Evolutionary conservation across 2,113 vertebrate genomes (phyloP).

Genomic region (Toxostoma redivivum): DNA sequence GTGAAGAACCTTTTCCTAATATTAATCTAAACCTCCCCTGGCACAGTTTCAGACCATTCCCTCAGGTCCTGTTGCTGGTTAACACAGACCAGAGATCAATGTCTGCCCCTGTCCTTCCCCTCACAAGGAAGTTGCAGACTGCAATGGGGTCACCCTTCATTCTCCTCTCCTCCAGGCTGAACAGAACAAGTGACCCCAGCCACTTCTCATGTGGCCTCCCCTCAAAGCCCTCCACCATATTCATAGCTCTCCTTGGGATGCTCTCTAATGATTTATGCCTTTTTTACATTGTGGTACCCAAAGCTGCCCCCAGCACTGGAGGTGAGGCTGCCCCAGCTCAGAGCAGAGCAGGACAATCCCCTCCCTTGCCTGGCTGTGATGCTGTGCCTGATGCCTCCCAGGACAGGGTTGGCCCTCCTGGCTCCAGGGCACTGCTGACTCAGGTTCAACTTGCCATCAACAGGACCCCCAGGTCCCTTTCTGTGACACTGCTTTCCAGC

Average conservation of each 20-base stretch:
- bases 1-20: background rate
- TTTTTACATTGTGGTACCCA: background rate
- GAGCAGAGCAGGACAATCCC: fast-evolving
- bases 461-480: background rate
- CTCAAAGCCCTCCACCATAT: background rate
- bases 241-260: background rate
- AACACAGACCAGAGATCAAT: background rate
- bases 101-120: fast-evolving
- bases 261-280: background rate
- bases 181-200: background rate
- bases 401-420: fast-evolving
- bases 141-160: fast-evolving
- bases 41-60: background rate
- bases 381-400: background rate
- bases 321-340: fast-evolving
- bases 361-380: fast-evolving
- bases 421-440: background rate
- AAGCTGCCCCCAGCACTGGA: fast-evolving
- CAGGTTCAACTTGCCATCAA: fast-evolving
- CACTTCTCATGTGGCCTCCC: fast-evolving
- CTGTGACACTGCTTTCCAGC: background rate
- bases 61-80: background rate
- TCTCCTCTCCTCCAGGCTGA: background rate
- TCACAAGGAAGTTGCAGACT: background rate
- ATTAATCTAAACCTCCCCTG: background rate